Evolutionary conservation across 1,140 invertebrate species (phyloP).

Genomic region (Maniola jurtina): DNA sequence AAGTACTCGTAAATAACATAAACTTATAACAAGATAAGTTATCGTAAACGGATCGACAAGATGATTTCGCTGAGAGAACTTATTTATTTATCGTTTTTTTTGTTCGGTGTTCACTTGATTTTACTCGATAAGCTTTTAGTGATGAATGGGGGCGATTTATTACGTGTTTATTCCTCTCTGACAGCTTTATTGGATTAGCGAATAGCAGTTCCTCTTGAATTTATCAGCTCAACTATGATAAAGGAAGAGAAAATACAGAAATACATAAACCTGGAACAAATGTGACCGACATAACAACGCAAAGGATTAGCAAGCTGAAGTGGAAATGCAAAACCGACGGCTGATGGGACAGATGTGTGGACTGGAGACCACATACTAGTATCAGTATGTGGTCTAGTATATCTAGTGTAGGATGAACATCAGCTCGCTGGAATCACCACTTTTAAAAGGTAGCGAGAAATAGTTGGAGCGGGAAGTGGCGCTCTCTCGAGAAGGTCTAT

Average conservation of each 20-base stretch:
- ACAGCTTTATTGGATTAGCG: not conserved
- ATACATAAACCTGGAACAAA: no score
- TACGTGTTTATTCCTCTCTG: conserved; percentile 4
- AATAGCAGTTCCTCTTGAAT: not conserved
- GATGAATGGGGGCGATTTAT: conserved; percentile 14
- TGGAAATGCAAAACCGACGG: no score
- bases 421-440: no score
- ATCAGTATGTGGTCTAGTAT: no score
- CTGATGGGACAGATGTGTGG: no score
- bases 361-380: no score
- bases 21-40: conserved; percentile 19
- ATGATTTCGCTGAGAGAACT: conserved; percentile 3
- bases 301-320: not conserved
- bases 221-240: not conserved
- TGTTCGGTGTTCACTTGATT: conserved; percentile 11
- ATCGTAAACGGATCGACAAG: conserved; percentile 12
- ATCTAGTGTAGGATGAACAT: no score
- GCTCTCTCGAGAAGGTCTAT: no score
- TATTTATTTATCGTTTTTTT: conserved; percentile 14
- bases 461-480: no score
- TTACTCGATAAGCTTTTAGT: conserved; percentile 2
- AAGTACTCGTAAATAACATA: conserved; percentile 3
- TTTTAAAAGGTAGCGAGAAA: no score
- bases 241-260: no score
- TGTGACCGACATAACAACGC: no score